phyloP scores from a whole-genome alignment of 2,113 vertebrate species.

The Lontra canadensis region DNA sequence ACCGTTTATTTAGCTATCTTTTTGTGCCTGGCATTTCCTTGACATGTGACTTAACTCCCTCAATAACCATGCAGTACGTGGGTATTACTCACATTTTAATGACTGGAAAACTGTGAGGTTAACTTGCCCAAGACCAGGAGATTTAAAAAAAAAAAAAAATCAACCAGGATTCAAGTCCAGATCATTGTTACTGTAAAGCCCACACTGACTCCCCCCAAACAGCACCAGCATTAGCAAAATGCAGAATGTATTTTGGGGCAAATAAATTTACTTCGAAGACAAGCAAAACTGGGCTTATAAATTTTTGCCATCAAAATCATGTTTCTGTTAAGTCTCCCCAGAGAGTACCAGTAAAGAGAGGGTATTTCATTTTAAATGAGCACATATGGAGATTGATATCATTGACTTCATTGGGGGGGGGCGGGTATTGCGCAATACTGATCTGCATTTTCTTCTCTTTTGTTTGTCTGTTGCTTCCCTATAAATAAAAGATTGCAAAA shows the following conservation, averaged over 20 bases:
- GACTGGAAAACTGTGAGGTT: not conserved
- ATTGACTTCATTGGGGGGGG: not conserved
- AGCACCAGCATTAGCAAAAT: not conserved
- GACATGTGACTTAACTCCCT: not conserved
- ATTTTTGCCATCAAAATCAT: slow-evolving; percentile 35
- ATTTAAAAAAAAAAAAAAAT: not conserved
- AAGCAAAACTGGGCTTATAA: slow-evolving; percentile 22
- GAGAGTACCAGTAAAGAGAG: slow-evolving; percentile 37
- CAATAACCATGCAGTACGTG: not conserved
- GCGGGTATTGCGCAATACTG: not conserved
- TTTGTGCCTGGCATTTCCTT: not conserved
- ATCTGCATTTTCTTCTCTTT: slow-evolving; percentile 58
- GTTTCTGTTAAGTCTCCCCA: slow-evolving; percentile 56
- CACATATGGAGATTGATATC: slow-evolving; percentile 8
- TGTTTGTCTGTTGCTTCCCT: slow-evolving; percentile 54
- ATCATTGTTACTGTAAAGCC: not conserved
- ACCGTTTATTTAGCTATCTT: not conserved
- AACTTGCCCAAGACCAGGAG: not conserved
- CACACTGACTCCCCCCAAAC: not conserved
- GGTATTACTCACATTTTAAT: not conserved
- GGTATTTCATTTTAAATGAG: slow-evolving; percentile 33
- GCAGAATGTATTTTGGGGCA: not conserved
- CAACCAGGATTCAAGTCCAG: not conserved
- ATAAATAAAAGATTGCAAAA: slow-evolving; percentile 61
- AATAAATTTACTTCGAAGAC: slow-evolving; percentile 33